A percentile compares a stretch with the other conserved stretches of the same genome.
These are phyloP conservation scores for Cosmorhoe ocellata DNA, from an alignment of 2,888 invertebrate genomes.

Conservation along the genomic window DNA sequence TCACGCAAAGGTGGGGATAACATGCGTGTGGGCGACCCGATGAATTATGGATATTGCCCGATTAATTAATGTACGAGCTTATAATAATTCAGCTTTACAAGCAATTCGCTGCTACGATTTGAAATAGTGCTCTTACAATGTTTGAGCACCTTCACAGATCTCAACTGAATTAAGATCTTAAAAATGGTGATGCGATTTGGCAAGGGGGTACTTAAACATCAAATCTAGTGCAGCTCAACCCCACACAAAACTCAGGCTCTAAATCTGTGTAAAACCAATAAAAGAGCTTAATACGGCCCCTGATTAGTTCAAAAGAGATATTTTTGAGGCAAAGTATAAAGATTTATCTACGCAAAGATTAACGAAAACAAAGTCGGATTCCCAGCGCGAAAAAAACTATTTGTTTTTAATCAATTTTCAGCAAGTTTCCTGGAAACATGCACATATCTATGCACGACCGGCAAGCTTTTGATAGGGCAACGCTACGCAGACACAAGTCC, in stretches of 20 bases:
- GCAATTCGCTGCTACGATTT: conserved; percentile 36
- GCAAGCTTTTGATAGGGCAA: conserved; percentile 45
- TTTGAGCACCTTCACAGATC: conserved; percentile 9
- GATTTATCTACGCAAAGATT: no score
- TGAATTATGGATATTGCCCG: conserved; percentile 58
- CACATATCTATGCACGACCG: conserved; percentile 13
- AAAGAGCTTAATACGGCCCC: no score
- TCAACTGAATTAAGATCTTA: conserved; percentile 10
- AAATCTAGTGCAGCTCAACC: no score
- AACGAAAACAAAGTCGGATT: no score
- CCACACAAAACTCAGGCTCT: no score
- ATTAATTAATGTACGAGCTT: conserved; percentile 57
- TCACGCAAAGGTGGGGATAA: conserved; percentile 59
- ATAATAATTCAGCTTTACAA: conserved; percentile 56
- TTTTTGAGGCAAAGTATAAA: no score
- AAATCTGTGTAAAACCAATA: no score
- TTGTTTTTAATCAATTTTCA: no score
- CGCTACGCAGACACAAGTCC: conserved; percentile 58
- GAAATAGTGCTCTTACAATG: conserved; percentile 19
- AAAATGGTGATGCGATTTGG: neutral
- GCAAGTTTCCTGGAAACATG: neutral
- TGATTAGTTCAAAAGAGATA: no score
- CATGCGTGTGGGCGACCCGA: conserved; percentile 68
- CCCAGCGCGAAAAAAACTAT: no score
- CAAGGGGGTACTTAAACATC: no score